Evolutionary conservation across 1,140 invertebrate genomes (phyloP), one percentile per base, ranked within the genome.

Genomic region (Gonatopus flavifemur): DNA sequence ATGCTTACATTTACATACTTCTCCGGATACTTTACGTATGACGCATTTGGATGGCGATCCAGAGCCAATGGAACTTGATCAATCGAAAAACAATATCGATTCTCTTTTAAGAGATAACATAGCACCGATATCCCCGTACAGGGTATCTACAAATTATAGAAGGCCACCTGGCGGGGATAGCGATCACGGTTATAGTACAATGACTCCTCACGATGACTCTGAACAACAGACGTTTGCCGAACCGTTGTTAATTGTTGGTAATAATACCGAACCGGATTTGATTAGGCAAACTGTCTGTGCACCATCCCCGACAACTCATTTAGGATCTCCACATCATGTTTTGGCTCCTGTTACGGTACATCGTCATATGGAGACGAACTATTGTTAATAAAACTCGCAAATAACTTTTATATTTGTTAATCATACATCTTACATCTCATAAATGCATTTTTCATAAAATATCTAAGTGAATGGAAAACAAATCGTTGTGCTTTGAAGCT

Each of bases 141-240:
- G 90, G 35, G 86, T 95, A 32, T 86, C 91, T 10, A 90, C 90
- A 0, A 82, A 81, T 31, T 94, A 94, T 64, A 81, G 90, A 24
- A 80, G 91, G 33, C 87, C 89, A 16, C 86, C 88, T 13, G 85
- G 88, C 7, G 89, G 88, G 4, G 92, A 94, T 58, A 94, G 91
- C 22, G 94, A 96, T 77, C 91, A 95, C 70, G 94, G 94, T 2
- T 96, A 96, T 70, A 94, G 91, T 13, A 96, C 93, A 0, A 96
- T 96, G 93, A 95, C 92, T 0, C 91, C 90, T 1, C 89, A 94
- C 59, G 91, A 93, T 57, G 93, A 96, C 66, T 86, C 84, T 3
- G 91, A 93, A 64, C 87, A 89, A 55, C 83, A 88, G 36, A 87
- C 87, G 7, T 88, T 90, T 53, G 86, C 86, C 9, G 82, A 85